Conservation (phyloP, 2,888 invertebrate genomes). For the Ceratothoa steindachneri region DNA sequence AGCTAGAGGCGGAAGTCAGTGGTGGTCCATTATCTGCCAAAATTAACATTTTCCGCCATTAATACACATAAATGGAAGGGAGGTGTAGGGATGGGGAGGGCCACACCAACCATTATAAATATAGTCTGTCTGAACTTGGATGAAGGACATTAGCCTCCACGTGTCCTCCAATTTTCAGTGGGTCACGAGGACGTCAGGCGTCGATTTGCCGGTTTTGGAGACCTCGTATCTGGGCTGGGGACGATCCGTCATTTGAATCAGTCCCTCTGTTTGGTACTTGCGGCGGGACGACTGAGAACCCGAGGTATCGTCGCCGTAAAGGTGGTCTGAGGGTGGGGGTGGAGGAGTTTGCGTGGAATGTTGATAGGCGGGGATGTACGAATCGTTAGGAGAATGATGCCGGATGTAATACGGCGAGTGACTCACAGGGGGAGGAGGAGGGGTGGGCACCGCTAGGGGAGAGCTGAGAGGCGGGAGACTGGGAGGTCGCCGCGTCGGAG, state of each 20-base stretch:
- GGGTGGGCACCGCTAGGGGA: constrained; percentile 37
- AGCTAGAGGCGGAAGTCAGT: too few species aligned
- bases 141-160: too few species aligned
- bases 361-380: constrained; percentile 49
- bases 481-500: constrained; percentile 50
- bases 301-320: constrained; percentile 23
- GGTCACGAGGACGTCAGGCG: constrained; percentile 80
- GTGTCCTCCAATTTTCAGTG: too few species aligned
- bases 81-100: too few species aligned
- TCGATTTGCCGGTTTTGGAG: constrained; percentile 74
- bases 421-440: constrained; percentile 44
- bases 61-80: too few species aligned
- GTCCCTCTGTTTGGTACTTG: constrained; percentile 61
- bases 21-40: too few species aligned
- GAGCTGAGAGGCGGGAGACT: constrained; percentile 47
- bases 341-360: constrained; percentile 54
- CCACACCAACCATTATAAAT: too few species aligned
- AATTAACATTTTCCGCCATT: too few species aligned
- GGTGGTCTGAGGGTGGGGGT: constrained; percentile 57
- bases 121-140: too few species aligned
- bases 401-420: constrained; percentile 27
- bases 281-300: constrained; percentile 45
- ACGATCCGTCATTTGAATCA: constrained; percentile 62
- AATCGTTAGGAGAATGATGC: constrained; percentile 36
- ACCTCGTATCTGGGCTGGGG: constrained; percentile 70